Base-by-base conservation (phyloP, 2,113 vertebrate genomes). In the Passer montanus region DNA sequence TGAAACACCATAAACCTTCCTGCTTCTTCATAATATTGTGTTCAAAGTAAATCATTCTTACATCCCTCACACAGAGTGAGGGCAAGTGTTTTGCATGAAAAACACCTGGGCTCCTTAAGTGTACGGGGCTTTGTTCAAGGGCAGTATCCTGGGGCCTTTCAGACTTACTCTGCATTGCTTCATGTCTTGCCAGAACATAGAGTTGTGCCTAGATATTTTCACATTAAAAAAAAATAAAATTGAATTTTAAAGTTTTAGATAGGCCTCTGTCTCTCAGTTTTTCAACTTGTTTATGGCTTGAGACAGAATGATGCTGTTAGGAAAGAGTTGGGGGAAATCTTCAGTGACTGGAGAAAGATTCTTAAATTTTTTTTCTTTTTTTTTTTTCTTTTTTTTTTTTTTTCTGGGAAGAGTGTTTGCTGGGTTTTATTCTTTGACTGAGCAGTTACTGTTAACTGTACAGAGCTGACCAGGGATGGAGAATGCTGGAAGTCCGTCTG, bases 271-370 rank as follows among this genome's bases (percentile, higher is more conserved):
- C 33, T 66, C 15, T 74, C 41, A 31, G 5, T 67, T 87, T 82
- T 75, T 81, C 47, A 46, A 0, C 21, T 55, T 87, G 30, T 89
- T 52, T 13, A 17, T 39, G 20, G 41, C 8, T 81, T 0, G 0
- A 27, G 62, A 64, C 27, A 64, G 52, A 81, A 62, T 15, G 9
- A 18, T 66, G 26, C 23, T 35, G 41, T 81, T 78, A 59, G 33
- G 47, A n/a, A 55, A 30, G 52, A 43, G 47, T 1, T 76, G 35
- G 3, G 28, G 8, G 18, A 15, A 43, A 27, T 66, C 47, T 43
- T 69, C 46, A 41, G 41, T 46, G 15, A 22, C n/a, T 15, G n/a
- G 15, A 75, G 41, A 26, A 80, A 39, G 2, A 18, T 15, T 46
- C 15, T 20, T 16, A 21, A 2, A 7, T n/a, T 13, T 8, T 43